These are phyloP conservation scores for Trogon melanurus DNA, from an alignment of 2,113 vertebrate species.

Conservation along the genomic window DNA sequence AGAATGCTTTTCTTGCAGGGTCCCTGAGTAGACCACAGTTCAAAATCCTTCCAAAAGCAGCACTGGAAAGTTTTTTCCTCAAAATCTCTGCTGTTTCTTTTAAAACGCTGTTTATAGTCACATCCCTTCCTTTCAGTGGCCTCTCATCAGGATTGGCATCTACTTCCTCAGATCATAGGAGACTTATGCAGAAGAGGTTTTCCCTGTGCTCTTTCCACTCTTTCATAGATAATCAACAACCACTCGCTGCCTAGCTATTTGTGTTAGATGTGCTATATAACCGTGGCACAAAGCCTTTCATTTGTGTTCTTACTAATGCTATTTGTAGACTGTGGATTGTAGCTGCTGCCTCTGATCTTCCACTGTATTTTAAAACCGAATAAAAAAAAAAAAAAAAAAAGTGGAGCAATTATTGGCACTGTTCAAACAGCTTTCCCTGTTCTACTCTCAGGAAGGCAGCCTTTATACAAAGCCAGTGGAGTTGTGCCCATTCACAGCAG, in stretches of 20 bases:
- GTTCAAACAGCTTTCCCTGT: conserved; percentile 45
- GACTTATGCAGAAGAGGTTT: conserved; percentile 9
- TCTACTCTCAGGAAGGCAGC: conserved; percentile 36
- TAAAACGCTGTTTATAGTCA: neutral
- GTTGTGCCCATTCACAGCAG: conserved; percentile 23
- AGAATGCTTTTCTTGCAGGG: neutral
- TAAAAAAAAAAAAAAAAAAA: neutral
- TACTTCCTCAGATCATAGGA: neutral
- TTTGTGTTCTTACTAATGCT: conserved; percentile 50
- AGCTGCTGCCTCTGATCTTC: conserved; percentile 62
- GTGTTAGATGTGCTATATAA: conserved; percentile 44
- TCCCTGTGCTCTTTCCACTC: neutral
- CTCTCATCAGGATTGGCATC: neutral
- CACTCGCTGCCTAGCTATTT: conserved; percentile 50
- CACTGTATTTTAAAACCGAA: conserved; percentile 53
- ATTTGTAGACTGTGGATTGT: conserved; percentile 47
- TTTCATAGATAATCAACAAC: conserved; percentile 44
- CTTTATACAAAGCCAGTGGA: conserved; percentile 17
- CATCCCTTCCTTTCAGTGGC: neutral
- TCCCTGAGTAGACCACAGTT: neutral
- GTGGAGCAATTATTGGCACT: conserved; percentile 46
- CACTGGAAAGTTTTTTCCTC: neutral
- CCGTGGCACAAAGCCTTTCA: conserved; percentile 48
- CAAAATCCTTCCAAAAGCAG: neutral
- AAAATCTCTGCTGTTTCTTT: neutral